Evolutionary conservation across 1,140 invertebrate genomes (phyloP).

Genomic region (Trypoxylus dichotomus): DNA sequence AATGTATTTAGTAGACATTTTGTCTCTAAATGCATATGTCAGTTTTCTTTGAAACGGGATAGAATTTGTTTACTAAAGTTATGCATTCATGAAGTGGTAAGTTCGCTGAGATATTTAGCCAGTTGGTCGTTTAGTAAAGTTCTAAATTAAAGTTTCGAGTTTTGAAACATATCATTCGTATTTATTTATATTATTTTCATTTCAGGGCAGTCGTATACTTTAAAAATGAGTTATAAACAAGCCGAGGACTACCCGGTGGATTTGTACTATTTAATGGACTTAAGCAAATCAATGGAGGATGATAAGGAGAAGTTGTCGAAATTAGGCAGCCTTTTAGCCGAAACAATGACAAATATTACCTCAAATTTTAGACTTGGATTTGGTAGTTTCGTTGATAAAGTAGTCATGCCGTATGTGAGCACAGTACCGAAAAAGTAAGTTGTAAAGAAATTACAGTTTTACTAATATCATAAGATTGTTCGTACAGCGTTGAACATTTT

Average conservation of each 20-base stretch:
- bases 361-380: slow-evolving; percentile 82
- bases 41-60: too few species aligned
- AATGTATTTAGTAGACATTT: too few species aligned
- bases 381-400: slow-evolving; percentile 89
- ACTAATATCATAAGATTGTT: slow-evolving; percentile 23
- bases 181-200: not conserved
- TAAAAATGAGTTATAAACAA: slow-evolving; percentile 66
- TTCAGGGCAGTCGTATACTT: slow-evolving; percentile 57
- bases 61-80: too few species aligned
- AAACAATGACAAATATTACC: slow-evolving; percentile 75
- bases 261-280: slow-evolving; percentile 86
- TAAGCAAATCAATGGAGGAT: slow-evolving; percentile 78
- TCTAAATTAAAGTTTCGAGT: too few species aligned
- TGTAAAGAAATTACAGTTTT: not conserved
- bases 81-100: too few species aligned
- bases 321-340: slow-evolving; percentile 66
- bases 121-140: too few species aligned
- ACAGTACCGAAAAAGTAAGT: slow-evolving; percentile 60
- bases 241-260: slow-evolving; percentile 86
- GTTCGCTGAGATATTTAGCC: too few species aligned
- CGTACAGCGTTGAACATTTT: slow-evolving; percentile 10
- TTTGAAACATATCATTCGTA: not conserved
- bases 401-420: slow-evolving; percentile 76
- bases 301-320: slow-evolving; percentile 69
- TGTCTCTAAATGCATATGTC: too few species aligned